These are phyloP conservation scores for Holotrichia oblita DNA, from an alignment of 1,140 invertebrate species.

Conservation along the genomic window DNA sequence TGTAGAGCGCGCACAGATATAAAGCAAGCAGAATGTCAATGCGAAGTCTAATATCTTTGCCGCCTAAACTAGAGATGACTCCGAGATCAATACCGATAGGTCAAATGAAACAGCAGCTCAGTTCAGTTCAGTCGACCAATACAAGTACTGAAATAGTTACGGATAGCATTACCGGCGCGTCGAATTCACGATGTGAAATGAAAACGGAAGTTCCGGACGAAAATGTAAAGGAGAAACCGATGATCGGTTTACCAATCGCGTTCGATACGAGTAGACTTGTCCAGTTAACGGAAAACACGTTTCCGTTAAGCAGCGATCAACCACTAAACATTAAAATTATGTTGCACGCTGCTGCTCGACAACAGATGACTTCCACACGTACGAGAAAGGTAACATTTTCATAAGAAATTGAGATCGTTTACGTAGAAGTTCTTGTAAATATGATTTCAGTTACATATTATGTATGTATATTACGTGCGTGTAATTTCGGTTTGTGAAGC, in stretches of 20 bases:
- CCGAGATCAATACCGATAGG: slow-evolving; percentile 47
- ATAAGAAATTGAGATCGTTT: not conserved
- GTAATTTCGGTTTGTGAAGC: not conserved
- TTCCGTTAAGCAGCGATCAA: slow-evolving; percentile 50
- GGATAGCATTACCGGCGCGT: slow-evolving; percentile 24
- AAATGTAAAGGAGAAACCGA: not conserved
- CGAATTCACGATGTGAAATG: not conserved
- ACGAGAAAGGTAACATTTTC: slow-evolving; percentile 51
- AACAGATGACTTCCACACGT: slow-evolving; percentile 52
- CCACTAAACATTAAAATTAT: slow-evolving; percentile 57
- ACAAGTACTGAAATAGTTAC: not conserved
- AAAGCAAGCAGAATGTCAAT: slow-evolving; percentile 50
- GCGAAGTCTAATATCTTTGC: slow-evolving; percentile 55
- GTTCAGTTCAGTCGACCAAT: slow-evolving; percentile 30
- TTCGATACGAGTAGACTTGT: slow-evolving; percentile 43
- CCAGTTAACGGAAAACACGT: slow-evolving; percentile 52
- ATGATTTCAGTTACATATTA: not conserved
- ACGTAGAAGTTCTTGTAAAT: slow-evolving; percentile 14
- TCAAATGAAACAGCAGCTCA: slow-evolving; percentile 31
- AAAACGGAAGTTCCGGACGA: not conserved
- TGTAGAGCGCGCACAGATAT: not conserved
- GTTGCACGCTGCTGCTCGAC: slow-evolving; percentile 48
- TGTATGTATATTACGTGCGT: not conserved
- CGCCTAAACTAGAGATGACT: slow-evolving; percentile 52
- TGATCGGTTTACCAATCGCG: not conserved